Percentiles rank a stretch among this genome's conserved stretches.
phyloP scores from a whole-genome alignment of 2,888 invertebrate genomes.

The Dicyrtoma fusca region DNA sequence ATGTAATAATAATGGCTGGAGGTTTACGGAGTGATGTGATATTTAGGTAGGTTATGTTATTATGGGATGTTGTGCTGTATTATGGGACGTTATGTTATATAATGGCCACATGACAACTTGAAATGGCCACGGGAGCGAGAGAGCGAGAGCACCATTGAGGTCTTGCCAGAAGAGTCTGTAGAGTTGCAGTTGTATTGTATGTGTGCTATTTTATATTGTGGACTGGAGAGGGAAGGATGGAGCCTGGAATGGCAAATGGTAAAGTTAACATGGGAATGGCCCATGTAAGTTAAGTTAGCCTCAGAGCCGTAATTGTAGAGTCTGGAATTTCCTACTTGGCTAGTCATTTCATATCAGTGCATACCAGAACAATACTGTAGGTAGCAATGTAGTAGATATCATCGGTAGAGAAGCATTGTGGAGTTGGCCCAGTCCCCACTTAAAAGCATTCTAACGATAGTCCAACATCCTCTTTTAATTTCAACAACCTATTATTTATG shows the following conservation, averaged over 20 bases:
- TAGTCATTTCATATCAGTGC: too few species aligned
- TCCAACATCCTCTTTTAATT: too few species aligned
- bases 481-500: too few species aligned
- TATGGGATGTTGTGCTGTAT: slow-evolving; percentile 36
- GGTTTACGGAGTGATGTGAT: slow-evolving; percentile 32
- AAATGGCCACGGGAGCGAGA: slow-evolving; percentile 28
- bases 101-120: slow-evolving; percentile 6
- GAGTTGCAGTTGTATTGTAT: too few species aligned
- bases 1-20: slow-evolving; percentile 46
- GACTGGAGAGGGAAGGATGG: background rate
- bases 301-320: slow-evolving; percentile 1
- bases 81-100: slow-evolving; percentile 40
- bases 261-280: slow-evolving; percentile 5
- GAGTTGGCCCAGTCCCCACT: background rate
- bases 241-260: slow-evolving; percentile 19
- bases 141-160: slow-evolving; percentile 16
- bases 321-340: background rate
- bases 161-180: background rate
- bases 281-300: slow-evolving; percentile 23
- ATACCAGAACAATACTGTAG: too few species aligned
- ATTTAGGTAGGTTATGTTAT: slow-evolving; percentile 38
- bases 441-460: background rate
- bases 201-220: background rate
- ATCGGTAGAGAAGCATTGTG: background rate
- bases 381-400: background rate